Base-by-base conservation (phyloP, 2,797 vertebrate species). In the Hydrophis major region DNA sequence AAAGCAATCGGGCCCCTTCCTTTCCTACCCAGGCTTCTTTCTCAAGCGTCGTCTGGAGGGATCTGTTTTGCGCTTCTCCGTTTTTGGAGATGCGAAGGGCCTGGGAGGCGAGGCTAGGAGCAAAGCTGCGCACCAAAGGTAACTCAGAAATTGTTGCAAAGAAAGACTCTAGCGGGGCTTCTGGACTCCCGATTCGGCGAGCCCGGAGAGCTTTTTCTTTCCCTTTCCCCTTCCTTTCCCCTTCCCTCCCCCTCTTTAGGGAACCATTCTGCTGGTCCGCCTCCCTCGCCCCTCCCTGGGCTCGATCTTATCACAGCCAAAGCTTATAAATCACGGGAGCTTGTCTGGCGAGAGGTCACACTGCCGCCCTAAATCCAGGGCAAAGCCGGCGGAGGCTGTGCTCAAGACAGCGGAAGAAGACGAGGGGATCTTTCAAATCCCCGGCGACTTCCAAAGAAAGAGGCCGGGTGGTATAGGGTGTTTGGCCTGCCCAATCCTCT, bases 51-150 rank as follows among this genome's bases (percentile, higher is more conserved):
- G 92, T 93, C 50, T 6, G 18, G 86, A 93, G 87, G 94, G 94
- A 59, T 87, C 93, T 94, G 90, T 69, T 95, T 95, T 93, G 92
- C 50, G 25, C 91, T 1, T 88, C 95, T 94, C 10, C 92, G 88
- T 87, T 47, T 91, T 94, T 90, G 94, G 74, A 93, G 91, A 93
- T 92, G 92, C 94, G 94, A 57, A 28, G 91, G 94, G 86, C 50
- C 59, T 37, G 8, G 47, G 47, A 14, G 22, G 1, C 61, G 10
- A 27, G 50, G 47, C 10, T 5, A 27, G 4, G n/a, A 69, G 10
- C 86, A 5, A 56, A 88, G 32, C 50, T 14, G 69, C n/a, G 3
- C 22, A 7, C n/a, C 18, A 4, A 57, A 47, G 2, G 16, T 47
- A 47, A 47, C 37, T 25, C 42, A 47, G 20, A 83, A 25, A 83